Evolutionary conservation across 23 tunicate genomes (phyloP), one percentile per base, ranked within the genome.

Genomic region (Botrylloides violaceus): DNA sequence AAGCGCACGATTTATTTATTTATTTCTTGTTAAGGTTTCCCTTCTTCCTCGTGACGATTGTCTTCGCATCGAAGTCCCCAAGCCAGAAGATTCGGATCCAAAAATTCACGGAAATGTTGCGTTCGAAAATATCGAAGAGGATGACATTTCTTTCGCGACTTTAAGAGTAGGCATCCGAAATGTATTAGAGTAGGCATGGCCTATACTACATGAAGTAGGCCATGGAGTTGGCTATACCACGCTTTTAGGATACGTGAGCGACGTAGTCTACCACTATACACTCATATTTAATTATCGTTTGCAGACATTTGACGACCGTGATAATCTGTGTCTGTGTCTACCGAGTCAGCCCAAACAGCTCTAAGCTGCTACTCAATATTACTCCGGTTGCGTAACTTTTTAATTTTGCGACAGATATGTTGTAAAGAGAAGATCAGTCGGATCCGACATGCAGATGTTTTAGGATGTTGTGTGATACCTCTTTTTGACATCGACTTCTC

Each of bases 361-460:
- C n/a, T n/a, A n/a, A n/a, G n/a, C n/a, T n/a, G n/a, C n/a, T n/a
- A n/a, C n/a, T n/a, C n/a, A n/a, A n/a, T n/a, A n/a, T n/a, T n/a
- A n/a, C n/a, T n/a, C n/a, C n/a, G n/a, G n/a, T n/a, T n/a, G n/a
- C n/a, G n/a, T n/a, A n/a, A n/a, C n/a, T n/a, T n/a, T n/a, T n/a
- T n/a, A n/a, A n/a, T n/a, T n/a, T n/a, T n/a, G n/a, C 35, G 34
- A 2, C 86, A 87, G 95, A 77, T 87, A 22, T 76, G 72, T 1
- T 87, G 85, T 55, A 87, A 87, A 76, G 95, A 87, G 71, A 87
- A 87, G 64, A 34, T 36, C 5, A 63, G 82, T n/a, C 49, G 80
- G 64, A 58, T 87, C 20, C 86, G 86, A 28, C 71, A 61, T 5
- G 61, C 95, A 2, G 65, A 57, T 26, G 64, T 35, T 2, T 48